Evolutionary conservation across 1,140 invertebrate species (phyloP).

Genomic region (Drosophila ambigua): DNA sequence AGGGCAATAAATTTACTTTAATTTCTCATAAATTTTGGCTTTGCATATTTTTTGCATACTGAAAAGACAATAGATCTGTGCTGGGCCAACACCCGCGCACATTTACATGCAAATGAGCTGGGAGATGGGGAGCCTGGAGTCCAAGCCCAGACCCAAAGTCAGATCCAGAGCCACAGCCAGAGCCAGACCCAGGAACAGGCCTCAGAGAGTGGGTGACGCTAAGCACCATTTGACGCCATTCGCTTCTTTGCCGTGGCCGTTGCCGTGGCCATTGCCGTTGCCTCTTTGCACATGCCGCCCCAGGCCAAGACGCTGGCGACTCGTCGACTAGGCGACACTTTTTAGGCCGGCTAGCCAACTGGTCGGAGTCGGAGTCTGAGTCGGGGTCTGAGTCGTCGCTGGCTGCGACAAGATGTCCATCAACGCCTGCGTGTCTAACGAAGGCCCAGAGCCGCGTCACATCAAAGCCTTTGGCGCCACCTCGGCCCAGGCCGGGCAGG

Average conservation of each 20-base stretch:
- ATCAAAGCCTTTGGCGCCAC: slow-evolving; percentile 79
- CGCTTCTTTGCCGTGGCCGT: slow-evolving; percentile 17
- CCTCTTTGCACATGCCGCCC: slow-evolving; percentile 34
- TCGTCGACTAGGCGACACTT: slow-evolving; percentile 57
- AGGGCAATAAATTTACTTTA: slow-evolving; percentile 80
- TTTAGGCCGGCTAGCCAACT: slow-evolving; percentile 45
- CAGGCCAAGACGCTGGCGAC: slow-evolving; percentile 24
- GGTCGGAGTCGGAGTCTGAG: not conserved
- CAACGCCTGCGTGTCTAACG: slow-evolving; percentile 81
- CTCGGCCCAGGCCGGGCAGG: slow-evolving; percentile 19
- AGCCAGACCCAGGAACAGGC: not conserved
- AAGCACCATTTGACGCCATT: slow-evolving; percentile 76
- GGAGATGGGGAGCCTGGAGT: slow-evolving; percentile 32
- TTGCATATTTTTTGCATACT: slow-evolving; percentile 73
- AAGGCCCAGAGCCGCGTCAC: slow-evolving; percentile 64
- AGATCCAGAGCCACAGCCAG: too few species aligned
- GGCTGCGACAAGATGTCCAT: slow-evolving; percentile 72
- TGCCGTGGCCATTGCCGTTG: not conserved
- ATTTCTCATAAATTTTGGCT: slow-evolving; percentile 81
- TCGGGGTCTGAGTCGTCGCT: slow-evolving; percentile 19
- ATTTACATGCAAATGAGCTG: slow-evolving; percentile 78
- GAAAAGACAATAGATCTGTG: slow-evolving; percentile 73
- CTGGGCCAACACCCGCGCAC: slow-evolving; percentile 79
- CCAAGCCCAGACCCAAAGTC: slow-evolving; percentile 1
- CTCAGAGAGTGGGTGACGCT: slow-evolving; percentile 70